Percentiles rank a stretch among this genome's conserved stretches.
Evolutionary conservation across 2,797 vertebrate genomes (phyloP).

Genomic region (Carapus acus): DNA sequence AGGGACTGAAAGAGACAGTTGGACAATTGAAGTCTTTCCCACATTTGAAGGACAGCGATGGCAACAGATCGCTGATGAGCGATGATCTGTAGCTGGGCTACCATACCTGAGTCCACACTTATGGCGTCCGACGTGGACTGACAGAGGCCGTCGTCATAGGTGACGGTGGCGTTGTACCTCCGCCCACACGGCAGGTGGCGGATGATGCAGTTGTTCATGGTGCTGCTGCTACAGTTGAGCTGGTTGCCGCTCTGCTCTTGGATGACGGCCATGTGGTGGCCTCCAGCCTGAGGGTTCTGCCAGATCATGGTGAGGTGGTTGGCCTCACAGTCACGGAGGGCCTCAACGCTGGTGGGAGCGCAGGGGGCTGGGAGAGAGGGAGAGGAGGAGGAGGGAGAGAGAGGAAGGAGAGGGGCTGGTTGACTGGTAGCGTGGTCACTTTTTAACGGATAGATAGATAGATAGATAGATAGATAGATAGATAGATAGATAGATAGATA

Average conservation of each 20-base stretch:
- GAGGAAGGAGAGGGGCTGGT: no score
- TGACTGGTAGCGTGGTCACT: no score
- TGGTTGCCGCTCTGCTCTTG: conserved; percentile 39
- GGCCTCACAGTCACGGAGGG: conserved; percentile 54
- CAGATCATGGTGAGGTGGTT: conserved; percentile 60
- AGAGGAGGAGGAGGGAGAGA: not conserved
- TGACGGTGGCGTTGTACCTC: conserved; percentile 62
- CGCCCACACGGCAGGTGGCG: conserved; percentile 58
- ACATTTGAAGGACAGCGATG: no score
- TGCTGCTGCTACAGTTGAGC: conserved; percentile 60
- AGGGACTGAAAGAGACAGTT: conserved; percentile 66
- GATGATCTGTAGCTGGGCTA: conserved; percentile 27
- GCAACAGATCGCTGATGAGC: no score
- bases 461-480: no score
- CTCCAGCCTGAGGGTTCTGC: conserved; percentile 48
- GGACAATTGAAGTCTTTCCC: no score
- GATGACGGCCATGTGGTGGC: conserved; percentile 56
- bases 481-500: no score
- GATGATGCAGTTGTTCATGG: conserved; percentile 57
- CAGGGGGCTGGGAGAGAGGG: conserved; percentile 53
- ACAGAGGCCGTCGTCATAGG: conserved; percentile 54
- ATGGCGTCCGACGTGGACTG: conserved; percentile 48
- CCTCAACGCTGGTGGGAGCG: conserved; percentile 51
- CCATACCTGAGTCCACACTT: conserved; percentile 67
- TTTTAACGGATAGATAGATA: no score